Conservation (phyloP, 1,140 invertebrate genomes). For the Formica exsecta region DNA sequence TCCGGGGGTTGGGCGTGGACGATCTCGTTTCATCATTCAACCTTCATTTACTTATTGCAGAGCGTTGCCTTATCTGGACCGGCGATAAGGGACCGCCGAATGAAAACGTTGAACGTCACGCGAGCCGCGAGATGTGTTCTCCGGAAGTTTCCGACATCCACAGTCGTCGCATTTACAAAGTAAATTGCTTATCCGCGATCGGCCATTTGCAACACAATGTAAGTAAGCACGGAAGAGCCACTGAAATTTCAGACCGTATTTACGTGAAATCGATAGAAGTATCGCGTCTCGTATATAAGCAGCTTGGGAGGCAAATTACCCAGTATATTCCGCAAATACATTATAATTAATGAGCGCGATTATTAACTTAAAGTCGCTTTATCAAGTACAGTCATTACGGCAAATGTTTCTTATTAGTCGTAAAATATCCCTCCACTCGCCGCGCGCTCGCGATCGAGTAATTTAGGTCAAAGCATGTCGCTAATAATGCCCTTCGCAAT, state of each 20-base stretch:
- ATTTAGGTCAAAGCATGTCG: slow-evolving; percentile 46
- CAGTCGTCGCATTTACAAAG: slow-evolving; percentile 35
- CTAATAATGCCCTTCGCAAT: slow-evolving; percentile 46
- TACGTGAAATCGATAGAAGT: slow-evolving; percentile 34
- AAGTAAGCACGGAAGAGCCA: not conserved
- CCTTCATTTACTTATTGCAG: slow-evolving; percentile 19
- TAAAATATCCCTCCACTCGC: too few relatives aligned
- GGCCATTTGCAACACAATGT: slow-evolving; percentile 14
- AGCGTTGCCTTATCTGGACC: slow-evolving; percentile 25
- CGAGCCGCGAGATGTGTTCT: slow-evolving; percentile 36
- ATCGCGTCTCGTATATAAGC: not conserved
- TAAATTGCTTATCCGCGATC: slow-evolving; percentile 36
- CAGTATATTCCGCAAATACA: slow-evolving; percentile 26
- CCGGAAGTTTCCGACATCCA: slow-evolving; percentile 40
- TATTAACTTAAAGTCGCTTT: slow-evolving; percentile 37
- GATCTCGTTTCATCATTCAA: slow-evolving; percentile 14
- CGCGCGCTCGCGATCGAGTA: slow-evolving; percentile 33
- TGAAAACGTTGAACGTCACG: slow-evolving; percentile 43
- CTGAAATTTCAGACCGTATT: slow-evolving; percentile 18
- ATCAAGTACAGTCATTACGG: slow-evolving; percentile 46
- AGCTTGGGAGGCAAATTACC: slow-evolving; percentile 21
- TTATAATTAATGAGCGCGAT: slow-evolving; percentile 52
- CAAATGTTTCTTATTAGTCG: slow-evolving; percentile 58
- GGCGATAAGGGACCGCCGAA: slow-evolving; percentile 23
- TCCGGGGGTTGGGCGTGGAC: not conserved